phyloP scores from a whole-genome alignment of 2,888 invertebrate genomes.

The Rhogogaster chlorosoma region DNA sequence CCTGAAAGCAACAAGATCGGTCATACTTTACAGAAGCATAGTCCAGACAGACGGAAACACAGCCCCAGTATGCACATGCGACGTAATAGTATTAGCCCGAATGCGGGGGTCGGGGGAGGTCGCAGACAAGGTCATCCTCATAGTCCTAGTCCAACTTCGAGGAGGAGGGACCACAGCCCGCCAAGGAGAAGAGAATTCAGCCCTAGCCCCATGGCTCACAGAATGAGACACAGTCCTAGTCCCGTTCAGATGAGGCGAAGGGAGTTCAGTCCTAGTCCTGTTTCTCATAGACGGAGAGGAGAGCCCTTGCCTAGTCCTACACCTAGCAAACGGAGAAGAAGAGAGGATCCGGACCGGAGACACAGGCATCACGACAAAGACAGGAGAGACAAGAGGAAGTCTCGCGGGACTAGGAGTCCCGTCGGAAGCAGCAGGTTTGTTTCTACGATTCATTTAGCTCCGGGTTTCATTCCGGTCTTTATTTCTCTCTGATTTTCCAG shows the following conservation, averaged over 20 bases:
- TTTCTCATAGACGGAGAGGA: slow-evolving; percentile 68
- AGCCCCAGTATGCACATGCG: slow-evolving; percentile 65
- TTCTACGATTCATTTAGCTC: not conserved
- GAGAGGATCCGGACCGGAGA: slow-evolving; percentile 77
- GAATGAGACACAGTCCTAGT: slow-evolving; percentile 72
- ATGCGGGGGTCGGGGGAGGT: slow-evolving; percentile 49
- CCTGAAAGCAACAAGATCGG: slow-evolving; percentile 61
- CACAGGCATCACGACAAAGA: slow-evolving; percentile 79
- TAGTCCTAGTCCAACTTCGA: slow-evolving; percentile 72
- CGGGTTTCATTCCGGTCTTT: not conserved
- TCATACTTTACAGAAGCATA: slow-evolving; percentile 59
- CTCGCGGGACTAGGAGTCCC: slow-evolving; percentile 74
- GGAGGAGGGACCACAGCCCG: slow-evolving; percentile 66
- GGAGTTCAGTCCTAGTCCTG: slow-evolving; percentile 71
- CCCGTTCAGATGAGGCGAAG: slow-evolving; percentile 66
- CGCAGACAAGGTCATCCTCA: slow-evolving; percentile 72
- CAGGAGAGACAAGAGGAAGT: slow-evolving; percentile 77
- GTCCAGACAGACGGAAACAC: slow-evolving; percentile 64
- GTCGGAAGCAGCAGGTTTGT: slow-evolving; percentile 68
- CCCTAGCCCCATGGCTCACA: slow-evolving; percentile 62
- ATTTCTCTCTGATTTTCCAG: slow-evolving; percentile 55
- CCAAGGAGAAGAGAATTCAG: slow-evolving; percentile 72
- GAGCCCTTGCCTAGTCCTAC: slow-evolving; percentile 67
- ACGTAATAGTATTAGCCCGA: slow-evolving; percentile 64
- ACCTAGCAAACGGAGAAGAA: slow-evolving; percentile 76